phyloP scores from a whole-genome alignment of 2,113 vertebrate genomes.

The Rhabdomys dilectus region DNA sequence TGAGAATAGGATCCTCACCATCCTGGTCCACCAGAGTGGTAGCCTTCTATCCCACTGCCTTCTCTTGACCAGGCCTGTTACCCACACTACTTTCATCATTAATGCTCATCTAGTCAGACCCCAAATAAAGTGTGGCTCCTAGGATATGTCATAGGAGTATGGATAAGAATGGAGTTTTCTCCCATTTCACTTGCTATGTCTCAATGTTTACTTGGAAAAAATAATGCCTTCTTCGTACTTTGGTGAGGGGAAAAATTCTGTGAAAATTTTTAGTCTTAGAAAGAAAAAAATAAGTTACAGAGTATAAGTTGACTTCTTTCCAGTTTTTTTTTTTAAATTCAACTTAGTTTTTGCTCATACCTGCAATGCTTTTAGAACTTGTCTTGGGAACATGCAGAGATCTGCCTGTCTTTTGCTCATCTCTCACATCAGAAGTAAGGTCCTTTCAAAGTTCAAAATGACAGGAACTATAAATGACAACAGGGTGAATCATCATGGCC shows the following conservation, averaged over 20 bases:
- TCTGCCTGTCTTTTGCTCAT: neutral
- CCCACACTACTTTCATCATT: neutral
- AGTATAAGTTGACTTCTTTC: neutral
- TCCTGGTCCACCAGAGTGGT: neutral
- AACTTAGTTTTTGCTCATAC: neutral
- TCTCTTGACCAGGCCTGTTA: neutral
- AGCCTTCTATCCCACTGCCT: neutral
- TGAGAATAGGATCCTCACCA: neutral
- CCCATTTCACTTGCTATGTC: neutral
- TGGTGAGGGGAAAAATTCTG: neutral
- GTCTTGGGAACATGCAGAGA: neutral
- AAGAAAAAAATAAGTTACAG: neutral
- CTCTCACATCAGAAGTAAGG: neutral
- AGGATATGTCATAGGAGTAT: neutral
- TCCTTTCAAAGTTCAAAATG: neutral
- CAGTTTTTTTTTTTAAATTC: slow-evolving; percentile 7
- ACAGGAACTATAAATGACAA: neutral
- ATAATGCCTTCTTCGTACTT: neutral
- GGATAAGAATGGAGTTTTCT: neutral
- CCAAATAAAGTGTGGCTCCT: neutral
- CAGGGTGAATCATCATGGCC: neutral
- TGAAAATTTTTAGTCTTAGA: neutral
- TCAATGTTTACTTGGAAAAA: slow-evolving; percentile 4
- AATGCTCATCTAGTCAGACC: neutral
- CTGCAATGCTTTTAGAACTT: neutral